Base-by-base conservation (phyloP, 2,888 invertebrate species). In the Acleris emargana region DNA sequence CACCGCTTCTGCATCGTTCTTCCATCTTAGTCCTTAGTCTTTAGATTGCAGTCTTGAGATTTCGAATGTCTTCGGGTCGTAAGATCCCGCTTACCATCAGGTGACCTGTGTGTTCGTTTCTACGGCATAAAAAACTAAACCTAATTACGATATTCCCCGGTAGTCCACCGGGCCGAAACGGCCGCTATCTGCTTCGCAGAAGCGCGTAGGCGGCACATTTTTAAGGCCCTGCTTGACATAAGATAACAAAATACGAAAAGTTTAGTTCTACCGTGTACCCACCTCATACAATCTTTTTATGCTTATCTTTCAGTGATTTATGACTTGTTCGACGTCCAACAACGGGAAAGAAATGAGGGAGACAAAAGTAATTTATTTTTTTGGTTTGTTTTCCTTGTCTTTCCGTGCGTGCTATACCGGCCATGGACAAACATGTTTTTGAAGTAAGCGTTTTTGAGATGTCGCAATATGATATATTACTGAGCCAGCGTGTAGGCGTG, bases 221-320 rank as follows among this genome's bases (percentile, higher is more conserved):
- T 86, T 83, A 82, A 82, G 82, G 78, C 79, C 73, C 82, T 82
- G 84, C 82, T 86, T 86, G 84, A 86, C 85, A 78, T 78, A 76
- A 89, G 90, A 91, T 90, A 90, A 91, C 88, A 79, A 84, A 89
- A 89, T 90, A 91, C 90, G 89, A 89, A 91, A 89, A 91, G 86
- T 90, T 88, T 83, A 89, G 84, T 87, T 91, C 89, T 89, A 90
- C 91, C 86, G 89, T 87, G 88, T 90, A 89, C 86, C 87, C 82
- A 86, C 86, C 87, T 91, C 89, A 90, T 90, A 91, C 91, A 90
- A 90, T 90, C 91, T 91, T 89, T 91, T 90, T 91, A 91, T 91
- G 92, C 91, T 92, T 92, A 92, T 92, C 92, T 92, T 88, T 89
- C 83, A 88, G 89, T 91, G 91, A 92, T 92, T 92, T 92, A 92